A percentile compares a stretch with the other conserved stretches of the same genome.
Conservation (phyloP, 2,888 invertebrate species). For the Dromius quadrimaculatus region DNA sequence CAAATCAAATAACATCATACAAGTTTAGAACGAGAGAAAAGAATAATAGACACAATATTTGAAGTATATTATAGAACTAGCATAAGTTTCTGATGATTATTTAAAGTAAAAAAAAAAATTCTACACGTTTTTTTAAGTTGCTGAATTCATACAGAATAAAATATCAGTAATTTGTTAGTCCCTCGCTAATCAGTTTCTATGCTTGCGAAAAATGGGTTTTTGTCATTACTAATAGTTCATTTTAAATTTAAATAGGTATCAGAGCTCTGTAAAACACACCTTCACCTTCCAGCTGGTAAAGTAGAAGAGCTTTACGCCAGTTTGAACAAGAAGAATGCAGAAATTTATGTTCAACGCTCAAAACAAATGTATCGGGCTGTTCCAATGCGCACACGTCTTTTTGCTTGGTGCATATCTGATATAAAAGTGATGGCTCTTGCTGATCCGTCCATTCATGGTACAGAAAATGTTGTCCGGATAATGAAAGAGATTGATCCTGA, state of each 20-base stretch:
- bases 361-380: conserved; percentile 74
- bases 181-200: no score
- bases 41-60: no score
- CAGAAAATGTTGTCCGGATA: conserved; percentile 77
- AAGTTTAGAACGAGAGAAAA: no score
- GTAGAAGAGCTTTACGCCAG: conserved; percentile 91
- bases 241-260: conserved; percentile 67
- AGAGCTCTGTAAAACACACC: conserved; percentile 84
- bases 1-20: no score
- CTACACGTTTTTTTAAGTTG: no score
- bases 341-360: conserved; percentile 94
- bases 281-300: conserved; percentile 86
- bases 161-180: no score
- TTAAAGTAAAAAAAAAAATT: no score
- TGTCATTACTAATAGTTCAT: conserved; percentile 27
- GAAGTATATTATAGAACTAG: no score
- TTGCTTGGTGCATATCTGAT: conserved; percentile 87
- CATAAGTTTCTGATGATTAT: no score
- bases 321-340: conserved; percentile 90
- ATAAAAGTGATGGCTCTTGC: conserved; percentile 79
- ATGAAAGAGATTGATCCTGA: conserved; percentile 89
- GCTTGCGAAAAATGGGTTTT: no score
- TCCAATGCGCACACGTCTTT: conserved; percentile 80
- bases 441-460: conserved; percentile 88
- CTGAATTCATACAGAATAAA: no score